Conservation (phyloP, 2,113 vertebrate species). For the Gallinago undulata region DNA sequence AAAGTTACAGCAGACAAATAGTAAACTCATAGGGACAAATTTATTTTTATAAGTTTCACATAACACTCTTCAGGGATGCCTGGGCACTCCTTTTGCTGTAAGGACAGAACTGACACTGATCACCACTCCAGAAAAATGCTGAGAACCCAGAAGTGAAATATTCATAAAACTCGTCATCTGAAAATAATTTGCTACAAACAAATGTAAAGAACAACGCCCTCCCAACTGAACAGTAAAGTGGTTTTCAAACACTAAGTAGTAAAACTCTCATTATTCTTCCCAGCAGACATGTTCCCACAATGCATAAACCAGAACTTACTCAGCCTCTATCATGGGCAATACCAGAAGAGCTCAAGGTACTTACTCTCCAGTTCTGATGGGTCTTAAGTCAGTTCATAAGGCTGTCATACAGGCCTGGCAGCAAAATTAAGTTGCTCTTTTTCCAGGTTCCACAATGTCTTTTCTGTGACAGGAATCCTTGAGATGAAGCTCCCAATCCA, state of each 20-base stretch:
- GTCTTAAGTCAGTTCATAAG: neutral
- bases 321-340: neutral
- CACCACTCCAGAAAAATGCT: neutral
- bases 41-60: neutral
- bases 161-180: neutral
- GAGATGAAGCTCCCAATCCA: constrained; percentile 7
- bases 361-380: neutral
- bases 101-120: neutral
- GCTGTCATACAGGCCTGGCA: neutral
- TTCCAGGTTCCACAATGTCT: neutral
- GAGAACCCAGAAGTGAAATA: neutral
- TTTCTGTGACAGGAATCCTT: neutral
- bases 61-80: neutral
- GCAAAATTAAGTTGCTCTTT: constrained; percentile 8
- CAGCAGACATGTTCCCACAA: neutral
- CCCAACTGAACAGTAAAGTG: neutral
- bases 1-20: neutral
- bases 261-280: neutral
- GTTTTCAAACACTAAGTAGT: neutral
- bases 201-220: neutral
- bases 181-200: neutral
- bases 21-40: neutral
- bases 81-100: accelerated
- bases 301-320: neutral
- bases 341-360: neutral